These are phyloP conservation scores for Bugulina stolonifera DNA, from an alignment of 2,888 invertebrate genomes.

Conservation along the genomic window DNA sequence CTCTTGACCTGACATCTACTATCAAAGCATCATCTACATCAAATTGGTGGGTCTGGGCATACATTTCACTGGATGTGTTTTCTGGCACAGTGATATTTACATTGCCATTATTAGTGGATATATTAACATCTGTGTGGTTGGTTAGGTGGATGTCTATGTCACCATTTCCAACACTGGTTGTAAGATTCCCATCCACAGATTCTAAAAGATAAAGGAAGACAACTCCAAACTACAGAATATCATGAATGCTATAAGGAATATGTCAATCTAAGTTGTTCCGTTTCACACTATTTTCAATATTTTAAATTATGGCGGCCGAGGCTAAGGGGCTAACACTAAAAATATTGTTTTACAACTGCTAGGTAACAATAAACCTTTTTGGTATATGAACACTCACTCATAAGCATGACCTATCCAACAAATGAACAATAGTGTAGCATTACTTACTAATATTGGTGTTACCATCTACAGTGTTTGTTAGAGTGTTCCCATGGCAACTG, in stretches of 20 bases:
- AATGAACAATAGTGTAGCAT: too few relatives aligned
- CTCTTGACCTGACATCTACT: not conserved
- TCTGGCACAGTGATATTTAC: not conserved
- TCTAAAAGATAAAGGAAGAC: conserved; percentile 7
- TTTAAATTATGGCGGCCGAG: too few relatives aligned
- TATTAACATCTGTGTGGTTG: not conserved
- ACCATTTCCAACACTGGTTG: not conserved
- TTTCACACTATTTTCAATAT: too few relatives aligned
- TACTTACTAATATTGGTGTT: not conserved
- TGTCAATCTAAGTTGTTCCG: too few relatives aligned
- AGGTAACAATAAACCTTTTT: too few relatives aligned
- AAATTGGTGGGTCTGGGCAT: not conserved
- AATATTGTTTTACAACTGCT: too few relatives aligned
- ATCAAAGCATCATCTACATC: conserved; percentile 21
- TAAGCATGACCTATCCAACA: too few relatives aligned
- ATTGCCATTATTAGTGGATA: not conserved
- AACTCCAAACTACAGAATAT: too few relatives aligned
- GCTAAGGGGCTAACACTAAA: too few relatives aligned
- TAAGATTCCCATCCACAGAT: not conserved
- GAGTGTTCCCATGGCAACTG: not conserved
- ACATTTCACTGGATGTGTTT: not conserved
- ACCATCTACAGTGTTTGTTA: not conserved
- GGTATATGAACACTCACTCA: too few relatives aligned
- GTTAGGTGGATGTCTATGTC: not conserved
- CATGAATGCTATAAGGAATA: too few relatives aligned